Evolutionary conservation across 2,888 invertebrate species (phyloP), one percentile per base, ranked within the genome.

Genomic region (Eudasyphora cyanicolor): DNA sequence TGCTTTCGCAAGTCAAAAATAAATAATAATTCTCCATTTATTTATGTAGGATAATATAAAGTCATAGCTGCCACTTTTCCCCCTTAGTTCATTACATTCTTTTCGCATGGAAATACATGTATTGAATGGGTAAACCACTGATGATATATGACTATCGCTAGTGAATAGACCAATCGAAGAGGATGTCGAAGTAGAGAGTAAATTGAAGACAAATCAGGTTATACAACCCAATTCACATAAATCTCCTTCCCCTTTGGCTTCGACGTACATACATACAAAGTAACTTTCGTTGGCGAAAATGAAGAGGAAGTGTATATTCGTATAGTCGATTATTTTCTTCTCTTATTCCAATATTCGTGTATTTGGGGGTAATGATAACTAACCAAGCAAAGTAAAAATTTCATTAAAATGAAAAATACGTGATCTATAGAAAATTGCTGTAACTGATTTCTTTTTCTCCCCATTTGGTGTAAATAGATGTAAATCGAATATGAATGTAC

Each of bases 361-460:
- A 38, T 32, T 75, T 49, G 35, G 57, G 45, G 57, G 7, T 77
- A 73, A 81, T 73, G 38, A 24, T 21, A 71, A 71, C 79, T 71
- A 49, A 76, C 67, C 79, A 82, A 82, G 71, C 82, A 73, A 64
- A 76, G 79, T 62, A 79, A 71, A 79, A 82, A 79, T 76, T 82
- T 82, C 82, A 82, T 79, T 82, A 79, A 82, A 82, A 79, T 82
- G 45, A 71, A 60, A 79, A 73, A 19, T 82, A 82, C 82, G 82
- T 82, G 82, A 69, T 67, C 32, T 71, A 71, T 54, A 75, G 17
- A 79, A 82, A 82, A 82, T 79, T 82, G 79, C 70, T 76, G 12
- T 29, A 42, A 67, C 69, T 45, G 54, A 57, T 24, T 6, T 49
- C 42, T n/a, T 38, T 38, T 38, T 8, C 38, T 12, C 10, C 5